Evolutionary conservation across 2,888 invertebrate genomes (phyloP), one percentile per base, ranked within the genome.

Genomic region (Zygogramma bicolorata): DNA sequence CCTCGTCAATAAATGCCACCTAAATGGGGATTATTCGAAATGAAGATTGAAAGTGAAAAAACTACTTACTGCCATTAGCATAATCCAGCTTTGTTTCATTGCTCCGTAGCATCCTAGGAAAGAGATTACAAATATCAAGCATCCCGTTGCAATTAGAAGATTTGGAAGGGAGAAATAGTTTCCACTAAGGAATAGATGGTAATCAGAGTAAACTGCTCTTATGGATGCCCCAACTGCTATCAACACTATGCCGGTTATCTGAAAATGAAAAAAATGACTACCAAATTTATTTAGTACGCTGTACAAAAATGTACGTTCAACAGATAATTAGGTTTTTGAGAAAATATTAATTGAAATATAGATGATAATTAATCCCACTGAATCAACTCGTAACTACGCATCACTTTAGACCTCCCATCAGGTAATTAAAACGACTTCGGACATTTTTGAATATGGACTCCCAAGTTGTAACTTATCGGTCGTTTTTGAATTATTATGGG

Each of bases 21-120:
- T n/a, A n/a, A n/a, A n/a, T n/a, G n/a, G n/a, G n/a, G n/a, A n/a
- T n/a, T n/a, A n/a, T n/a, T n/a, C n/a, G n/a, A n/a, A n/a, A n/a
- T n/a, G n/a, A n/a, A n/a, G n/a, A n/a, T n/a, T n/a, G n/a, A n/a
- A n/a, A 34, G 10, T 34, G 7, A 13, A 3, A 34, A 34, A 34
- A 34, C 3, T 71, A 75, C 94, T 92, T 88, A 97, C 97, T 75
- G 95, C 94, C 77, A 95, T 91, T 71, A 96, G 93, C 94, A 98
- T 95, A 89, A 97, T 96, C 86, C 97, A 95, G 87, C 95, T 98
- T 87, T 98, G 98, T 84, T 95, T 95, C 68, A 96, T 91, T 15
- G 98, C 98, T 42, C 98, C 98, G 82, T 97, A 98, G 67, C 98
- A 98, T 76, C 98, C 98, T 80, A 98, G 93, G 90, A 97, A 97